phyloP scores from a whole-genome alignment of 2,797 vertebrate genomes.

The Botia almorhae region DNA sequence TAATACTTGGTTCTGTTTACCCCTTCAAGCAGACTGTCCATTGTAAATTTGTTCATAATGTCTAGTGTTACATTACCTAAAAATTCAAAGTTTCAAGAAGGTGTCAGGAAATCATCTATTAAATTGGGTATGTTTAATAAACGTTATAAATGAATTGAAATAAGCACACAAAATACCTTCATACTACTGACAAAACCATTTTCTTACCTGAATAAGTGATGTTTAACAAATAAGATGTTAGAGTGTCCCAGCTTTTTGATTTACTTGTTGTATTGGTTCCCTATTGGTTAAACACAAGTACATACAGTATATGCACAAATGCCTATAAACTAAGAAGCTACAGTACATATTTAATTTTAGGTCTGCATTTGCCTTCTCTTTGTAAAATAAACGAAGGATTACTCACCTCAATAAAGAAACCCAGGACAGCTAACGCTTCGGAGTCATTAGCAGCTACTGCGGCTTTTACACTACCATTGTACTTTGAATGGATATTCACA shows the following conservation, averaged over 20 bases:
- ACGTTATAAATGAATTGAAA: too few relatives aligned
- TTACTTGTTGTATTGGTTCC: constrained; percentile 27
- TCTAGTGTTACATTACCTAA: constrained; percentile 17
- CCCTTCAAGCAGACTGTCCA: constrained; percentile 66
- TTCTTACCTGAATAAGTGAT: constrained; percentile 49
- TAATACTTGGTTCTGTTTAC: constrained; percentile 68
- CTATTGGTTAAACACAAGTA: constrained; percentile 32
- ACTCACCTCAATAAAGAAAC: constrained; percentile 67
- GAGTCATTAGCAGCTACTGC: constrained; percentile 43
- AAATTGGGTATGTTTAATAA: constrained; percentile 20
- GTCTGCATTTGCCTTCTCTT: neutral
- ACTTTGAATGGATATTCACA: constrained; percentile 58
- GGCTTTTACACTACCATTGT: neutral
- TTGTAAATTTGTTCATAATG: constrained; percentile 38
- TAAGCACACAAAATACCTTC: too few relatives aligned
- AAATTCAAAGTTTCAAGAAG: neutral
- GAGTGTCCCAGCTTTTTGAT: constrained; percentile 55
- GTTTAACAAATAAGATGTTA: constrained; percentile 52
- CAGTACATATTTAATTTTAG: neutral
- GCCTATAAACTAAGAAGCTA: neutral
- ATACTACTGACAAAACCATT: neutral
- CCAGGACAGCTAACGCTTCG: constrained; percentile 60
- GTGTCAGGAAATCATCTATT: neutral
- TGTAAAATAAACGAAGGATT: neutral
- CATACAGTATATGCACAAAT: neutral